Evolutionary conservation across 2,888 invertebrate species (phyloP).

Genomic region (Hydriomena furcata): DNA sequence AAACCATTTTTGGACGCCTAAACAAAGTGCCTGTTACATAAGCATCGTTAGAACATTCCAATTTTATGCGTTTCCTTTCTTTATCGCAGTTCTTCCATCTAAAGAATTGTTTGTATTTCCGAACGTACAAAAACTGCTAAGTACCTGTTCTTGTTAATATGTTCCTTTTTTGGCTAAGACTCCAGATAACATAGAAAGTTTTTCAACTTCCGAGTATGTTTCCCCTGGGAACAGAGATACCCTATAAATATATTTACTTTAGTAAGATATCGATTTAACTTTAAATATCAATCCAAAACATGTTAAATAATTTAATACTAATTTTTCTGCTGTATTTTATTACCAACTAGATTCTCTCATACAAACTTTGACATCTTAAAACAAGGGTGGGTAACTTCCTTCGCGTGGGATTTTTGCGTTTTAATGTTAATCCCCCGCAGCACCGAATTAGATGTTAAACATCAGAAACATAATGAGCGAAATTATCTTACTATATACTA

Average conservation of each 20-base stretch:
- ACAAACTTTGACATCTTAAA: too few relatives aligned
- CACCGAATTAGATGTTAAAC: too few relatives aligned
- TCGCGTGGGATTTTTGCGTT: too few relatives aligned
- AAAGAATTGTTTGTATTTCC: slow-evolving; percentile 25
- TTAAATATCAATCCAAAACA: slow-evolving; percentile 14
- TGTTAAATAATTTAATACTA: not conserved
- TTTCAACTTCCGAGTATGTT: slow-evolving; percentile 26
- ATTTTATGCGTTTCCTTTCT: slow-evolving; percentile 20
- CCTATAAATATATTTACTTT: slow-evolving; percentile 29
- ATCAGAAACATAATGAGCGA: too few relatives aligned
- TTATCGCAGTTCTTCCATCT: slow-evolving; percentile 18
- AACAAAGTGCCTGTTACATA: slow-evolving; percentile 18
- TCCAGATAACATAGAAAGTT: slow-evolving; percentile 29
- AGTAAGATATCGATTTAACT: slow-evolving; percentile 21
- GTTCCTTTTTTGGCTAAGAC: slow-evolving; percentile 19
- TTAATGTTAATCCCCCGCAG: too few relatives aligned
- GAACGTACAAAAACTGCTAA: slow-evolving; percentile 25
- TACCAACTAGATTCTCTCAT: too few relatives aligned
- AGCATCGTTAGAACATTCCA: slow-evolving; percentile 22
- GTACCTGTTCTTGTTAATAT: slow-evolving; percentile 21
- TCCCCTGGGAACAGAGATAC: slow-evolving; percentile 19
- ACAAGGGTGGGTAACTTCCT: too few relatives aligned
- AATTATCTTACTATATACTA: too few relatives aligned
- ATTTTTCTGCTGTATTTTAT: too few relatives aligned
- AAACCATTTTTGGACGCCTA: slow-evolving; percentile 19